Base-by-base conservation (phyloP, 2,888 invertebrate species). In the Pharmacophagus antenor region DNA sequence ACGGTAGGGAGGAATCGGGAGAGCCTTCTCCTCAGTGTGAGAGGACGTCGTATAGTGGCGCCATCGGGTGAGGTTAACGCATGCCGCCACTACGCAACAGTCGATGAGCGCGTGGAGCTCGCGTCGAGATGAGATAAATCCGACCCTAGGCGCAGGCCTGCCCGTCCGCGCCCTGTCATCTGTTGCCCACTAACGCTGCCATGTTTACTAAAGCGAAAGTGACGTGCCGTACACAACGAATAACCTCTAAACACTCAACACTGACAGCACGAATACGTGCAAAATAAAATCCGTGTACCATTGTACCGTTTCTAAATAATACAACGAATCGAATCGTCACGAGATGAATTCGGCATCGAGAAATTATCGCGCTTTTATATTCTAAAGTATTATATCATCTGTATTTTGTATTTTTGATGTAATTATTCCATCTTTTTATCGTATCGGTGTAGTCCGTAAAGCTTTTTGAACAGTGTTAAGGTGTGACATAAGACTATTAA, bases 141-240 rank as follows among this genome's bases (percentile, higher is more conserved):
- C 73, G 77, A 75, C 70, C 72, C 72, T 73, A 70, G 85, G 87
- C 88, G 88, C 88, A 88, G 86, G 84, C 80, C 69, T 82, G 84
- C 76, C 72, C 81, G 83, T 85, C 84, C 85, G 86, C 85, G 86
- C 86, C 83, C 80, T 80, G 79, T 88, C 89, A 89, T 88, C 88
- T 88, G 88, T 88, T 89, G 87, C 86, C 83, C 62, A 62, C 63
- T 74, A 80, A 70, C 80, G 81, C 86, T 87, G 88, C 88, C 88
- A 89, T 90, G 89, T 88, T 88, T 88, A 89, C 89, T 80, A 82
- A 82, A 80, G 77, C 78, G 76, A 81, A 81, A 84, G 82, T 84
- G 88, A 85, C 87, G 84, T 86, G 81, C 82, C 74, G 78, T 79
- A 84, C 79, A 87, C 88, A 87, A 87, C 88, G 86, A 88, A 85